Evolutionary conservation across 2,113 vertebrate species (phyloP).

Genomic region (Sapajus apella): DNA sequence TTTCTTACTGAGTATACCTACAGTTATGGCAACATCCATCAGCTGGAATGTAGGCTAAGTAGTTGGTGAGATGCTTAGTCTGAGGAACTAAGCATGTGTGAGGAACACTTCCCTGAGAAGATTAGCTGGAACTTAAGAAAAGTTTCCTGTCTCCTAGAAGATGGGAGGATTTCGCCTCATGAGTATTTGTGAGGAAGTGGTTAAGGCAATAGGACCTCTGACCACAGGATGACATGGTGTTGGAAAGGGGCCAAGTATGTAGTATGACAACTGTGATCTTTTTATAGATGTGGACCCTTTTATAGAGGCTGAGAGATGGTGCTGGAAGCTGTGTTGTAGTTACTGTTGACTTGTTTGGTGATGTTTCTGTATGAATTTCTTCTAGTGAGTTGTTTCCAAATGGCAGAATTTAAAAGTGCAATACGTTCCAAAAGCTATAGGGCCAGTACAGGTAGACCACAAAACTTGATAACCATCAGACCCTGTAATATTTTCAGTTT

Average conservation of each 20-base stretch:
- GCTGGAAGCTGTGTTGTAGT: neutral
- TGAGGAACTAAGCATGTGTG: neutral
- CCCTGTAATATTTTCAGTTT: neutral
- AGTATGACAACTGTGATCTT: conserved; percentile 29
- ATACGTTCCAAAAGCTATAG: neutral
- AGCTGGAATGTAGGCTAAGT: neutral
- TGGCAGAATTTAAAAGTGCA: conserved; percentile 5
- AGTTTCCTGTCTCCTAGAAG: neutral
- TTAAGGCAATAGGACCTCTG: neutral
- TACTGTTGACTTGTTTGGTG: conserved; percentile 21
- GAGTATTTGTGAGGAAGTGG: neutral
- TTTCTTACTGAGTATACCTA: neutral
- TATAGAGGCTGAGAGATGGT: conserved; percentile 31
- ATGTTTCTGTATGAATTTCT: conserved; percentile 37
- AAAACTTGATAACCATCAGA: neutral
- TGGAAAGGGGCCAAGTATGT: neutral
- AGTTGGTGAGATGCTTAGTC: neutral
- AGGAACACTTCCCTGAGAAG: conserved; percentile 17
- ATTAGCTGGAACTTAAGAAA: neutral
- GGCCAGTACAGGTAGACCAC: neutral
- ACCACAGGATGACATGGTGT: neutral
- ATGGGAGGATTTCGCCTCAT: neutral
- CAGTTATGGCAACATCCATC: neutral
- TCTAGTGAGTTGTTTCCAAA: neutral
- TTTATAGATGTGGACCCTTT: conserved; percentile 47